Base-by-base conservation (phyloP, 2,113 vertebrate genomes). In the Melanocharis versteri region DNA sequence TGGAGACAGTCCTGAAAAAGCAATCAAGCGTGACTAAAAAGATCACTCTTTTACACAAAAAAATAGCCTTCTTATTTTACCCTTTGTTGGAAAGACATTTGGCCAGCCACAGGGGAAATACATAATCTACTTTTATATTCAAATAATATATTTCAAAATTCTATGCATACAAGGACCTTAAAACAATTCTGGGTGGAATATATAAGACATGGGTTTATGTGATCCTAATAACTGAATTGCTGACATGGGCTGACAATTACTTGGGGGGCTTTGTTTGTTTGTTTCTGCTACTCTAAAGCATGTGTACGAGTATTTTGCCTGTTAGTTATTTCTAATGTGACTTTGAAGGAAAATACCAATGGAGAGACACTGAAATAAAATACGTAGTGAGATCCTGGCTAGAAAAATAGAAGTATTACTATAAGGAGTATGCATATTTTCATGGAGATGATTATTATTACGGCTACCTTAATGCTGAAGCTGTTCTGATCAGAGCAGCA, bases 91-190 rank as follows among this genome's bases (percentile, higher is more conserved):
- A 98, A 98, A 98, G 98, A 98, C 98, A 98, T 98, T 98, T 98
- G 97, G 98, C 96, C 97, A 98, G 98, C 97, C 98, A 98, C 98
- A 98, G 95, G 98, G 98, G 98, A 98, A 98, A 98, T 98, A 97
- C 97, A 98, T 98, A 98, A 98, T 98, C 98, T 98, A 98, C 98
- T 98, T 98, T 98, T 98, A 98, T 97, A 98, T 98, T 98, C 96
- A 98, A 98, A 98, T 98, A 98, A 97, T 97, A 98, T 98, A 98
- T 98, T 98, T 98, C 96, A 97, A 97, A 98, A 98, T 97, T 97
- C 94, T 96, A 95, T 90, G 94, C 92, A 91, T 97, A 98, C 95
- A 96, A 97, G 94, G 86, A 96, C 96, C 90, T 96, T 98, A 98
- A 98, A 98, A 98, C 96, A 98, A 97, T 98, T 97, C 97, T 96